A percentile compares a stretch with the other conserved stretches of the same genome.
Conservation (phyloP, 2,113 vertebrate species). For the Sylvicapra grimmia region DNA sequence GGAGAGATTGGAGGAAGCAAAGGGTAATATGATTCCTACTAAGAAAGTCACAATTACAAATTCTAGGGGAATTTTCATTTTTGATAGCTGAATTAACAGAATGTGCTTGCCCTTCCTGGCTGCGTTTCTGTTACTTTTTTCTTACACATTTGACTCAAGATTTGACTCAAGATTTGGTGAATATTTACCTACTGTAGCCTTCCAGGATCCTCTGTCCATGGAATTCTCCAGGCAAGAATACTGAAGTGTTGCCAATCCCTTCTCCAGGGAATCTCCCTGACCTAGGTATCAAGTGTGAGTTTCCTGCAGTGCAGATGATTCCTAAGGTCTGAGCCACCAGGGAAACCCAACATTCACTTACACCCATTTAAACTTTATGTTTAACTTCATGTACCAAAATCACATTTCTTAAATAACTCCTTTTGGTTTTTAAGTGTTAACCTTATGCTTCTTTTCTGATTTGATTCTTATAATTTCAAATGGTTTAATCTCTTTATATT, state of each 20-base stretch:
- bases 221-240: background rate
- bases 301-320: background rate
- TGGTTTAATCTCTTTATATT: background rate
- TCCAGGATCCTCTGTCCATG: background rate
- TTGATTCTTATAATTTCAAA: background rate
- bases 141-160: background rate
- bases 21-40: background rate
- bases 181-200: background rate
- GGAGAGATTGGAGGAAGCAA: background rate
- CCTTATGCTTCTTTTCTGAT: background rate
- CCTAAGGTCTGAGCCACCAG: background rate
- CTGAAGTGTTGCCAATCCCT: background rate
- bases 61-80: background rate
- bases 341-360: background rate
- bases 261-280: background rate
- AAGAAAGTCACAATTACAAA: background rate
- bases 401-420: background rate
- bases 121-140: background rate
- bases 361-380: background rate
- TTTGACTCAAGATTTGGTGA: background rate
- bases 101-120: background rate
- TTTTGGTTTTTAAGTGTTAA: background rate
- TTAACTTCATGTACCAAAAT: background rate
- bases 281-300: background rate
- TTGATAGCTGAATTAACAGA: background rate